Base-by-base conservation (phyloP, 1,140 invertebrate species). In the Atopsyche davidsoni region DNA sequence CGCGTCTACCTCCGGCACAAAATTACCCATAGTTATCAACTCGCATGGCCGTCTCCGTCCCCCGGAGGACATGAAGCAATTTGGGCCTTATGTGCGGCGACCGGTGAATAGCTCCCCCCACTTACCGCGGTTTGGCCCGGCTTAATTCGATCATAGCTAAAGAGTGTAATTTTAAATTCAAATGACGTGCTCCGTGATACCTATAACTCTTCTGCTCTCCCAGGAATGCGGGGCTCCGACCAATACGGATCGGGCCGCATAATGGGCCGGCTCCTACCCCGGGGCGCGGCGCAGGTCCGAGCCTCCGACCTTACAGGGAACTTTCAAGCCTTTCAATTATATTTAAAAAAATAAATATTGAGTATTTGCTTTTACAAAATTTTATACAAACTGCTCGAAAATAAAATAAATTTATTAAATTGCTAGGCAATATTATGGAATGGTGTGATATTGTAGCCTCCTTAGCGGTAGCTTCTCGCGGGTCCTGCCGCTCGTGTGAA, bases 121-220 rank as follows among this genome's bases (percentile, higher is more conserved):
- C 50, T 48, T 36, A 39, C 17, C 31, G 18, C 21, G 10, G 23
- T 21, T 18, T 43, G 28, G 43, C 28, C 21, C 41, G 46, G 31
- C 41, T 47, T 57, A 57, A 57, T 57, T 57, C 51, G 55, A 57
- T 57, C 55, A 53, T 53, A 53, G 54, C 49, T 57, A 47, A 57
- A 52, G 54, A 57, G 54, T 57, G 51, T 57, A 57, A 57, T 57
- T 57, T 57, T 53, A 53, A 53, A 57, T 57, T 57, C 55, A 57
- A 57, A 57, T 57, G 54, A 57, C 54, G 49, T 49, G 51, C 49
- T 57, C 46, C 55, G 55, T 53, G 53, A 53, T 57, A 46, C 50
- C 53, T 48, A 46, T 40, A 50, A 41, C 44, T 44, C 52, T 57
- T 51, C 32, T 48, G 43, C 41, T 34, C 35, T 53, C 41, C 23